Percentiles rank a stretch among this genome's conserved stretches.
Conservation (phyloP, 2,113 vertebrate species). For the Pandion haliaetus region DNA sequence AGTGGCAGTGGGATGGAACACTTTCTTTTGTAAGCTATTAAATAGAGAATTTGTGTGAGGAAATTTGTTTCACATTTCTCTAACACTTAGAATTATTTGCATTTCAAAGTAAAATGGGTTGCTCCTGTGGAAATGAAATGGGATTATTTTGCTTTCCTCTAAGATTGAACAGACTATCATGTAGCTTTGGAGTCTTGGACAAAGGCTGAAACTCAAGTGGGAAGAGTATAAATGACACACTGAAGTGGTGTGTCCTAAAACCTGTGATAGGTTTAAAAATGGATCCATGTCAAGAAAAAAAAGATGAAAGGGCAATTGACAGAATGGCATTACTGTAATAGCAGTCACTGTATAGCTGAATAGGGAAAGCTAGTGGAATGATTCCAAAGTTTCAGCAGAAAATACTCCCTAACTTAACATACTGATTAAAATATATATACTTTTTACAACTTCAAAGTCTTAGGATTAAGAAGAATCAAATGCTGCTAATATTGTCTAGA, state of each 20-base stretch:
- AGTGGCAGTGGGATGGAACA: background rate
- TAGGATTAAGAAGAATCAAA: background rate
- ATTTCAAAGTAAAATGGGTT: background rate
- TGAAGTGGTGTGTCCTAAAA: background rate
- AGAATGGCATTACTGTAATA: background rate
- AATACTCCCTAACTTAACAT: background rate
- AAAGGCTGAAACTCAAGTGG: background rate
- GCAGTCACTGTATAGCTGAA: background rate
- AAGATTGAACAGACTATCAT: background rate
- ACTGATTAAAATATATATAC: background rate
- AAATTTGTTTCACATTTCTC: background rate
- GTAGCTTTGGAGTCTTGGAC: background rate
- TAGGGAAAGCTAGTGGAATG: background rate
- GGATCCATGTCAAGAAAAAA: background rate
- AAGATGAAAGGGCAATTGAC: background rate
- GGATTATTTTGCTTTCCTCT: constrained; percentile 14
- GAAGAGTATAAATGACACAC: background rate
- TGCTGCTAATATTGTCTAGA: background rate
- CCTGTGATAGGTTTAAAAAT: constrained; percentile 14
- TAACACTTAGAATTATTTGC: background rate
- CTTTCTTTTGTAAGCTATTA: background rate
- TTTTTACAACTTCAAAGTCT: background rate
- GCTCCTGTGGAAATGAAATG: background rate
- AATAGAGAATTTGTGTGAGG: background rate
- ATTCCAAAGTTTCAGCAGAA: constrained; percentile 10